Evolutionary conservation across 2,797 vertebrate genomes (phyloP).

Genomic region (Cossypha niveicapilla): DNA sequence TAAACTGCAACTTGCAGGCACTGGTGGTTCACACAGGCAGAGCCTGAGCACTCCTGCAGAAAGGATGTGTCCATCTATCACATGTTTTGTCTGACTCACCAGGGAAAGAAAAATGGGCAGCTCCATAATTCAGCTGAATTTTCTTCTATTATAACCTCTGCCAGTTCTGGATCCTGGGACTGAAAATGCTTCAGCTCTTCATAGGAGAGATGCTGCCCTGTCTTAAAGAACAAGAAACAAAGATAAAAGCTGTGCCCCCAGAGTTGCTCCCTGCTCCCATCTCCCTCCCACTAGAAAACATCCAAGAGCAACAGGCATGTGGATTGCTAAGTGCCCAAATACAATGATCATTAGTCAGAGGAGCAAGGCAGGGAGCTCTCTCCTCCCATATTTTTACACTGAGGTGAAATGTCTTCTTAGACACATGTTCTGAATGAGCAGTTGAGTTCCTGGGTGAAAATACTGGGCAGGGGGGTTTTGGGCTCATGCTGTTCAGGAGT

Average conservation of each 20-base stretch:
- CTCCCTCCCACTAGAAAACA: not conserved
- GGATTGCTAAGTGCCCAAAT: not conserved
- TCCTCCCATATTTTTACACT: not conserved
- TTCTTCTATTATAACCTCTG: constrained; percentile 69
- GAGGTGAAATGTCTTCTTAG: not conserved
- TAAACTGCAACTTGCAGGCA: not conserved
- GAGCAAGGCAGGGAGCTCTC: not conserved
- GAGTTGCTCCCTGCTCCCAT: not conserved
- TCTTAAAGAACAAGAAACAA: constrained; percentile 49
- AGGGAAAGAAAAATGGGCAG: constrained; percentile 69
- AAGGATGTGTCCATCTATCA: not conserved
- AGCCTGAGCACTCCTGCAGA: not conserved
- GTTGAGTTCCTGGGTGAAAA: not conserved
- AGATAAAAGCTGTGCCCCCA: not conserved
- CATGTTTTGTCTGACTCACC: constrained; percentile 58
- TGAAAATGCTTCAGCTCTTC: constrained; percentile 69
- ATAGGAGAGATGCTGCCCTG: constrained; percentile 58
- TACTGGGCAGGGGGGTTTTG: not conserved
- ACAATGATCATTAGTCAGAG: not conserved
- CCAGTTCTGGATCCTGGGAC: constrained; percentile 65
- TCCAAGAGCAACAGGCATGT: not conserved
- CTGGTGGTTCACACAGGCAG: not conserved
- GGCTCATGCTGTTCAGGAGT: not conserved
- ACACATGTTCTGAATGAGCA: not conserved
- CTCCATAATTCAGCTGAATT: constrained; percentile 67